A percentile compares a stretch with the other conserved stretches of the same genome.
These are phyloP conservation scores for Diaphora mendica DNA, from an alignment of 2,888 invertebrate genomes.

Conservation along the genomic window DNA sequence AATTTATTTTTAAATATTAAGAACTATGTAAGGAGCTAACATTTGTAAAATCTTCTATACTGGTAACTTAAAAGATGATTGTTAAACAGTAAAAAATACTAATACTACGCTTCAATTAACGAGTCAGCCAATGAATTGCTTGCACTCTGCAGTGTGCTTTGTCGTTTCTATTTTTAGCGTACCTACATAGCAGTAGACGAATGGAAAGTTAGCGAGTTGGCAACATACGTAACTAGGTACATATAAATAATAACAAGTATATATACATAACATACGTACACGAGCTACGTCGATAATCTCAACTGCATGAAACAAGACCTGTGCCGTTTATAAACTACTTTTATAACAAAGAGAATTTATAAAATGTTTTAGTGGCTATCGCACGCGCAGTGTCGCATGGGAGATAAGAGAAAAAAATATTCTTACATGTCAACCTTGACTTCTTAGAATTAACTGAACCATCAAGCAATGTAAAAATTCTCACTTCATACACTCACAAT, in stretches of 20 bases:
- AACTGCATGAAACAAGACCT: conserved; percentile 20
- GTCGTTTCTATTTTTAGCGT: conserved; percentile 78
- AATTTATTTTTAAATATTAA: background rate
- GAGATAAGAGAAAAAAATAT: conserved; percentile 17
- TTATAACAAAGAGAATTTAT: conserved; percentile 14
- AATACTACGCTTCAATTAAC: conserved; percentile 30
- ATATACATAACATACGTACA: conserved; percentile 14
- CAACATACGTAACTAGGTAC: conserved; percentile 62
- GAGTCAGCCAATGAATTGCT: conserved; percentile 68
- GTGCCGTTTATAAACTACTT: conserved; percentile 14
- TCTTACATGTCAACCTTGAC: conserved; percentile 3
- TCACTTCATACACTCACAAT: background rate
- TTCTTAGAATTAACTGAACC: background rate
- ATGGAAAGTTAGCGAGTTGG: conserved; percentile 82
- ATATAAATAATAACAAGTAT: conserved; percentile 29
- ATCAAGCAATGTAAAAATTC: background rate
- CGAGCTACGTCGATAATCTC: conserved; percentile 26
- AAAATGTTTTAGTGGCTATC: conserved; percentile 8
- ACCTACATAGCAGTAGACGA: conserved; percentile 69
- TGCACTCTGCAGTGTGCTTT: conserved; percentile 70
- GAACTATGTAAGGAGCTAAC: background rate
- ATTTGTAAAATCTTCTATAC: background rate
- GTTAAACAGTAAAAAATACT: conserved; percentile 4
- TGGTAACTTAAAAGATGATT: background rate
- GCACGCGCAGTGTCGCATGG: conserved; percentile 2